Evolutionary conservation across 2,888 invertebrate species (phyloP).

Genomic region (Liopterus haemorrhoidalis): DNA sequence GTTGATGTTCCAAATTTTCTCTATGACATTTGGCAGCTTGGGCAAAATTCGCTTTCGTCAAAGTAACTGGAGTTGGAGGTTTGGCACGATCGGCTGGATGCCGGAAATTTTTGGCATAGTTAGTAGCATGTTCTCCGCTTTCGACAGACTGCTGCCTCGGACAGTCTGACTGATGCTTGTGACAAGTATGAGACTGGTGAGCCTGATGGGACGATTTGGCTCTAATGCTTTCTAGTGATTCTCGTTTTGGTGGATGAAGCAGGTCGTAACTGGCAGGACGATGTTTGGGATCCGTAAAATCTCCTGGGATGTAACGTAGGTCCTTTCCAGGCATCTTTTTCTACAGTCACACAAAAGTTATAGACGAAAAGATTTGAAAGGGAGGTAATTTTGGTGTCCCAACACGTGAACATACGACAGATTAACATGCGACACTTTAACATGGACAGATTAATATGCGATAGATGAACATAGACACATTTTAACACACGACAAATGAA

Average conservation of each 20-base stretch:
- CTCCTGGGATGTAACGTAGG: constrained; percentile 51
- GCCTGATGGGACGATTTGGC: constrained; percentile 23
- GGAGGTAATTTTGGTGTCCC: no score
- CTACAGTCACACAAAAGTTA: no score
- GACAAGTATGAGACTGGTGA: constrained; percentile 12
- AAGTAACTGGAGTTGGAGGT: constrained; percentile 19
- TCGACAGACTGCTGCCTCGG: neutral
- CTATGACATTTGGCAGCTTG: constrained; percentile 73
- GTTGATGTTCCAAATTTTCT: constrained; percentile 76
- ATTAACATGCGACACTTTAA: no score
- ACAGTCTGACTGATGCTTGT: constrained; percentile 5
- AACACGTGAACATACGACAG: no score
- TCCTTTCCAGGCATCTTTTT: constrained; percentile 11
- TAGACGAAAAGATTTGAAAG: no score
- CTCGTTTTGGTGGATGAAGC: constrained; percentile 27
- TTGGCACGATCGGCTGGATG: constrained; percentile 38
- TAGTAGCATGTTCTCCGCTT: no score
- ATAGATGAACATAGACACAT: no score
- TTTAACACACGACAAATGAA: no score
- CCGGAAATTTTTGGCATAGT: constrained; percentile 39
- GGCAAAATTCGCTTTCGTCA: constrained; percentile 52
- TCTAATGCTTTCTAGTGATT: constrained; percentile 11
- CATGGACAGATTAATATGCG: no score
- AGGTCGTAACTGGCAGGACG: constrained; percentile 49
- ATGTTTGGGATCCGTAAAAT: constrained; percentile 50